Evolutionary conservation across 2,888 invertebrate genomes (phyloP).

Genomic region (Eupsilia transversa): DNA sequence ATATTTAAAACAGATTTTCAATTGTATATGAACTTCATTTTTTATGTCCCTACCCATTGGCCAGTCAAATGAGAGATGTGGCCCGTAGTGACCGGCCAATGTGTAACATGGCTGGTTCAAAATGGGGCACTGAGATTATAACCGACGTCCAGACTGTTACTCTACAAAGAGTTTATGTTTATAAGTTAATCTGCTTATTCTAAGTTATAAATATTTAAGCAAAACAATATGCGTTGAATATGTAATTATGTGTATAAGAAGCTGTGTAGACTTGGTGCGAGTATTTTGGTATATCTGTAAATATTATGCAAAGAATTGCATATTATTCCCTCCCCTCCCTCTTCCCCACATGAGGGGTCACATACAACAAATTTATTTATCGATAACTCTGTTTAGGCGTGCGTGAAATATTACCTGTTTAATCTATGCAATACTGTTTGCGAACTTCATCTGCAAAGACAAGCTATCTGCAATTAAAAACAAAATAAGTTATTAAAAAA

Average conservation of each 20-base stretch:
- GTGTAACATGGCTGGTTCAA: slow-evolving; percentile 11
- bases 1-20: background rate
- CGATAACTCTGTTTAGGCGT: background rate
- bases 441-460: background rate
- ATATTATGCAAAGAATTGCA: background rate
- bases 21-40: background rate
- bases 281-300: slow-evolving; percentile 39
- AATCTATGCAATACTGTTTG: background rate
- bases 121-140: slow-evolving; percentile 42
- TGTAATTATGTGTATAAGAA: slow-evolving; percentile 66
- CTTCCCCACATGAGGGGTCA: background rate
- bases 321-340: no score
- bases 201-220: slow-evolving; percentile 61
- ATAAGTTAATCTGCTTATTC: slow-evolving; percentile 28
- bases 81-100: slow-evolving; percentile 8
- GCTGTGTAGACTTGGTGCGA: slow-evolving; percentile 38
- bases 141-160: slow-evolving; percentile 26
- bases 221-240: slow-evolving; percentile 43
- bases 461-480: background rate
- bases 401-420: background rate
- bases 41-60: background rate
- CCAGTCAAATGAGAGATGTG: background rate
- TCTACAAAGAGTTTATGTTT: slow-evolving; percentile 35
- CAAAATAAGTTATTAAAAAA: background rate
- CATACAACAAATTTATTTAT: background rate